Base-by-base conservation (phyloP, 2,888 invertebrate species). In the Macaria liturata region DNA sequence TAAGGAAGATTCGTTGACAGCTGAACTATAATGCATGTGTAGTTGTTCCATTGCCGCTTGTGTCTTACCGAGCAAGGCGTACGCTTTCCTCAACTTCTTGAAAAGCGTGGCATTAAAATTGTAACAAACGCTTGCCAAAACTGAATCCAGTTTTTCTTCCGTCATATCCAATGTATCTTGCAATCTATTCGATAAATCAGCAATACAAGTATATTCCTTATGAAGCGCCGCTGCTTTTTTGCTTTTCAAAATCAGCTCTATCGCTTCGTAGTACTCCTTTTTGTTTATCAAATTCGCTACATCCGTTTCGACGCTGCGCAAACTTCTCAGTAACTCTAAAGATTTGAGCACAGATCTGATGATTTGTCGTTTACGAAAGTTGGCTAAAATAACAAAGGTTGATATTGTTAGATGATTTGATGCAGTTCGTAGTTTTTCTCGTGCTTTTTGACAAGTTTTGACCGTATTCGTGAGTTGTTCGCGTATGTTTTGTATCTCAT, bases 1-100 rank as follows among this genome's bases (percentile, higher is more conserved):
- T 32, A 94, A 93, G 0, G 97, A 95, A 0, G 95, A 94, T 62
- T 95, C 96, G 68, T 97, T 98, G 9, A 99, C 97, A 0, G 98
- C 97, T 44, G 97, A 97, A 0, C 98, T 96, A 74, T 97, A 98
- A 81, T 98, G 98, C 94, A 99, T 98, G 70, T 98, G 97, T 7
- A 99, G 84, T 80, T 98, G 98, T 81, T 99, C 98, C 94, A 98
- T 96, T 0, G 98, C 97, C 3, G 96, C 95, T 84, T 98, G 95
- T 0, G 97, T 97, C 85, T 99, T 99, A 0, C 98, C 98, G 3
- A 99, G 86, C 31, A 98, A 90, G 43, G 94, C 94, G 78, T 98
- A 99, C 0, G 99, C 99, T 67, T 94, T 95, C 75, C 97, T 96
- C 0, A 99, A 89, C 69, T 97, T 96, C 7, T 94, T 93, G 78